Percentiles rank a stretch among this genome's conserved stretches.
These are phyloP conservation scores for Tiaroga cobitis DNA, from an alignment of 2,797 vertebrate genomes.

Conservation along the genomic window DNA sequence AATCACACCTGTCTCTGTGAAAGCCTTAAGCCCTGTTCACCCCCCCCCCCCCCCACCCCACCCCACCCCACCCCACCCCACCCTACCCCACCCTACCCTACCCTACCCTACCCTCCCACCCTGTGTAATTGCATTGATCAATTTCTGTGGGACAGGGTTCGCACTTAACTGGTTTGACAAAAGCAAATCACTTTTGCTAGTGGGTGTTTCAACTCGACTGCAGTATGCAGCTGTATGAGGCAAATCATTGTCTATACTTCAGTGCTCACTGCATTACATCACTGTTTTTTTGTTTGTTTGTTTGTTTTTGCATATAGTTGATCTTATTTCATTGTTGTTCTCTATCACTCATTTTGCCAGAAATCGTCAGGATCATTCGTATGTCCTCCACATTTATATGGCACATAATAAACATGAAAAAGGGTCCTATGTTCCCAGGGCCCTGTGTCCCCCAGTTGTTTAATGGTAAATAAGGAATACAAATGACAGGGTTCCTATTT, in stretches of 20 bases:
- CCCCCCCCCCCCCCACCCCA: no score
- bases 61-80: no score
- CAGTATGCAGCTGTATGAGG: not conserved
- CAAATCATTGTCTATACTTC: not conserved
- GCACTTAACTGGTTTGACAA: not conserved
- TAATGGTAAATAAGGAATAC: not conserved
- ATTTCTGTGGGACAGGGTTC: not conserved
- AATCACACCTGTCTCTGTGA: slow-evolving; percentile 4
- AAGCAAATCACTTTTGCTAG: not conserved
- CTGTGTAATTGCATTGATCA: not conserved
- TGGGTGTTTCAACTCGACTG: not conserved
- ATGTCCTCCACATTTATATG: not conserved
- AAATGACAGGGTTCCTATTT: not conserved
- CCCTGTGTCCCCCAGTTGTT: not conserved
- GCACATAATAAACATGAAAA: not conserved
- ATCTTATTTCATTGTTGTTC: not conserved
- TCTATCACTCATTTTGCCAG: not conserved
- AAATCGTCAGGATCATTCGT: not conserved
- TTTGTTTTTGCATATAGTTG: not conserved
- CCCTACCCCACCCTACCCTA: no score
- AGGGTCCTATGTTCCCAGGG: not conserved
- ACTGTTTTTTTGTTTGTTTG: not conserved
- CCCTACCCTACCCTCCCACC: no score
- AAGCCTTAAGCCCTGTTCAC: not conserved
- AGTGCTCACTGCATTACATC: not conserved